Evolutionary conservation across 2,797 vertebrate species (phyloP), one percentile per base, ranked within the genome.

Genomic region (Esox masquinongy): DNA sequence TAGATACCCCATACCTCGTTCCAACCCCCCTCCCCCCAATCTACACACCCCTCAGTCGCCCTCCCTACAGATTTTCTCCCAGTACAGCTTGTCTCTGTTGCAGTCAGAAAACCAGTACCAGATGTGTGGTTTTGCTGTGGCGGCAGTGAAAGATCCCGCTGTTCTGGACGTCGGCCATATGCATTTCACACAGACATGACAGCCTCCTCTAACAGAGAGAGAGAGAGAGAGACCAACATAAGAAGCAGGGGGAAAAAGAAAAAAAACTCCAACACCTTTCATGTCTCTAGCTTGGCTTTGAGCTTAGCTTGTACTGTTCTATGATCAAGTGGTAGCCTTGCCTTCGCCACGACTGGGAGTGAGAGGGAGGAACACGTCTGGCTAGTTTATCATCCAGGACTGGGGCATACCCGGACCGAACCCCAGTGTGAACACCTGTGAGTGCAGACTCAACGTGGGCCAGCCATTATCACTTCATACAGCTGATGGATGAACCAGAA

Each of bases 81-180:
- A 79, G 74, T 73, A 77, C 81, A 83, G 77, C 81, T 77, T 79
- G 77, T 84, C 82, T 79, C 77, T 84, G 83, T 76, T 80, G 83
- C 9, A 47, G 43, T 47, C 77, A 82, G 85, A 74, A 92, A 93
- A 92, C 86, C 83, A 90, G 88, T 87, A 90, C 87, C 92, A 93
- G 92, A 93, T 93, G 92, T 93, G 87, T 74, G 76, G 14, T 70
- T 70, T 70, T 50, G 49, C 69, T 77, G 79, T 61, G 74, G 77
- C 78, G 79, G 78, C 7, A 74, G 50, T 85, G 77, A 91, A 92
- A 93, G 91, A 87, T 75, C 79, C 82, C 51, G 88, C 88, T 92
- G 91, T 90, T 90, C 78, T 81, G 85, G 87, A 79, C 61, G 76
- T 76, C 70, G 77, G 85, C 80, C 74, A 86, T 77, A 84, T 82